phyloP scores from a whole-genome alignment of 1,140 invertebrate species.

The Octopus bimaculoides region DNA sequence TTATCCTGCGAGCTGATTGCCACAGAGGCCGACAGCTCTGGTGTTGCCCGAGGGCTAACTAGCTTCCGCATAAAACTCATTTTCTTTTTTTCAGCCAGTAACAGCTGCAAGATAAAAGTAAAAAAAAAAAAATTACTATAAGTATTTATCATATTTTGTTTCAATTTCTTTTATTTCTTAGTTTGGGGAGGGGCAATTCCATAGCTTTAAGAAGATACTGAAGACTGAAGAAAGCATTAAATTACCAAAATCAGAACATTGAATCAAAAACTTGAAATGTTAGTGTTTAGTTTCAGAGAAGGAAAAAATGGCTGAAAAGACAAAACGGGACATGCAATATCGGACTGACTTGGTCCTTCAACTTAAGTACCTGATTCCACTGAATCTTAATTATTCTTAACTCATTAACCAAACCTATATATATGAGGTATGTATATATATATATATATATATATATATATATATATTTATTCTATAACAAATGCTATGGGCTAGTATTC shows the following conservation, averaged over 20 bases:
- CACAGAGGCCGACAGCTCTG: slow-evolving; percentile 10
- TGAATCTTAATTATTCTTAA: too few species aligned
- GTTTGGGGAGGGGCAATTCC: too few species aligned
- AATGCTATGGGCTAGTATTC: too few species aligned
- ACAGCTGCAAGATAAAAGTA: slow-evolving; percentile 8
- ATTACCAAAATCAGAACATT: not conserved
- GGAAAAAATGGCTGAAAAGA: too few species aligned
- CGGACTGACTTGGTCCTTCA: too few species aligned
- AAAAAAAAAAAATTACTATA: not conserved
- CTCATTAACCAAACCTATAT: too few species aligned
- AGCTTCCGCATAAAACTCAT: slow-evolving; percentile 47
- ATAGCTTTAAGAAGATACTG: not conserved
- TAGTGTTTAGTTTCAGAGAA: not conserved
- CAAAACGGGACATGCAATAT: too few species aligned
- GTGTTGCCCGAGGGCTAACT: slow-evolving; percentile 24
- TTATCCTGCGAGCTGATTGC: slow-evolving; percentile 36
- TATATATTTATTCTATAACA: too few species aligned
- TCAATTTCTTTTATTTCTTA: not conserved
- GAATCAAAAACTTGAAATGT: not conserved
- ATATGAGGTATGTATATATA: too few species aligned
- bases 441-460: too few species aligned
- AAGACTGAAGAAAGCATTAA: not conserved
- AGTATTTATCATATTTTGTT: not conserved
- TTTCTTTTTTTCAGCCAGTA: slow-evolving; percentile 6
- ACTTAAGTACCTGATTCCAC: too few species aligned